Evolutionary conservation across 1,140 invertebrate genomes (phyloP), one percentile per base, ranked within the genome.

Genomic region (Piezodorus guildinii): DNA sequence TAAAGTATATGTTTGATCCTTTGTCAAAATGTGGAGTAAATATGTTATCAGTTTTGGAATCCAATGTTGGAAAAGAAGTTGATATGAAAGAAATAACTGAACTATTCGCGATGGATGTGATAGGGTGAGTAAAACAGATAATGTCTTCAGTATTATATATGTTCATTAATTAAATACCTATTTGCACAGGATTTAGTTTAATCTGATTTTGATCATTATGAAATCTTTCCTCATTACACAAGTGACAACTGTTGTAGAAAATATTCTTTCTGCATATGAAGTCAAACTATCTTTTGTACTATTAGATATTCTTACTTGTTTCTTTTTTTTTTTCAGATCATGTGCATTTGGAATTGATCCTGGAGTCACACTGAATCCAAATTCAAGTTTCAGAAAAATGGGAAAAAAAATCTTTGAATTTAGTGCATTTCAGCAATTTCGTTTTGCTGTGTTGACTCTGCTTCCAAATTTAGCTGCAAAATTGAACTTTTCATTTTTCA

Each of bases 321-420:
- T 21, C 1, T 6, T 49, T n/a, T 17, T 49, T 49, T 3, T 6
- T 49, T 49, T 49, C 17, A 49, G 46, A 19, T 49, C 76, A 0
- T 79, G 77, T 62, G 80, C 78, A 10, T 84, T 84, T 71, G 83
- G 81, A 4, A 71, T 83, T 9, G 72, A 82, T 59, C 76, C 75
- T 67, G 77, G 81, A 62, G 72, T 77, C 15, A 65, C 83, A 15
- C 69, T 72, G 44, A 73, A 81, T 66, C 75, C 78, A 19, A 71
- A 80, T 46, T 76, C 75, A 5, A 72, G 76, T 62, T 81, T 82
- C 66, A 69, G 25, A 39, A 27, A 62, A 27, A 60, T 56, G 17
- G 64, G 61, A 30, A 66, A 59, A 34, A 51, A 21, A 45, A 46
- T 77, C 58, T 71, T 86, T 60, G 78, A 0, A 59, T 65, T 15